Evolutionary conservation across 2,113 vertebrate genomes (phyloP).

Genomic region (rabbit (Oryctolagus cuniculus)): DNA sequence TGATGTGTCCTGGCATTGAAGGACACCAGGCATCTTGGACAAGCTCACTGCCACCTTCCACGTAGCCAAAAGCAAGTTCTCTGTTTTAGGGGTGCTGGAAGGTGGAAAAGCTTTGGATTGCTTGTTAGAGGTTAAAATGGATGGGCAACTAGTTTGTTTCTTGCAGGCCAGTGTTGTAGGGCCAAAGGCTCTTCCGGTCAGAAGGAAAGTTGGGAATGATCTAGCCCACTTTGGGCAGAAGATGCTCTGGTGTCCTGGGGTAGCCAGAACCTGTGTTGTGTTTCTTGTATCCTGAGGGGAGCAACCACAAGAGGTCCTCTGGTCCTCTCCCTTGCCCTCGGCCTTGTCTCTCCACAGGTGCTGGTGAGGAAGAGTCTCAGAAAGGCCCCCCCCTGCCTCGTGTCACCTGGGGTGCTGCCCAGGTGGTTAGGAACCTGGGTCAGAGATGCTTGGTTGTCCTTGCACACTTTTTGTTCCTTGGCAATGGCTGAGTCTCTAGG

Average conservation of each 20-base stretch:
- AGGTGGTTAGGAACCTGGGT: not conserved
- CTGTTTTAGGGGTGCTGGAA: slow-evolving; percentile 20
- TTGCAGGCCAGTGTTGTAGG: not conserved
- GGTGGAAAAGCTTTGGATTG: not conserved
- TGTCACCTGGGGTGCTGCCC: not conserved
- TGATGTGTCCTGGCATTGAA: not conserved
- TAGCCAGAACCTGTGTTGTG: not conserved
- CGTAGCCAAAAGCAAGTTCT: not conserved
- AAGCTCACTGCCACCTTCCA: not conserved
- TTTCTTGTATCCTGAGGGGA: not conserved
- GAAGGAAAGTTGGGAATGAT: not conserved
- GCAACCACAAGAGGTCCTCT: not conserved
- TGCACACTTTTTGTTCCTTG: not conserved
- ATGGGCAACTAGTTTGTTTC: not conserved
- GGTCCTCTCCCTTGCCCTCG: not conserved
- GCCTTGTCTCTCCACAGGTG: not conserved
- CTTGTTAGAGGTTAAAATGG: not conserved
- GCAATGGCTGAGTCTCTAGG: not conserved
- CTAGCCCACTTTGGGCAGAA: not conserved
- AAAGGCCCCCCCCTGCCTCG: not conserved
- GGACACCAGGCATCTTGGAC: not conserved
- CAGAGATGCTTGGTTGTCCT: not conserved
- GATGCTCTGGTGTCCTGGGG: not conserved
- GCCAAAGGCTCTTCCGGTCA: not conserved
- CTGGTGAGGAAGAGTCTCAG: not conserved